phyloP scores from a whole-genome alignment of 2,888 invertebrate genomes.

The Mycogona germanica region DNA sequence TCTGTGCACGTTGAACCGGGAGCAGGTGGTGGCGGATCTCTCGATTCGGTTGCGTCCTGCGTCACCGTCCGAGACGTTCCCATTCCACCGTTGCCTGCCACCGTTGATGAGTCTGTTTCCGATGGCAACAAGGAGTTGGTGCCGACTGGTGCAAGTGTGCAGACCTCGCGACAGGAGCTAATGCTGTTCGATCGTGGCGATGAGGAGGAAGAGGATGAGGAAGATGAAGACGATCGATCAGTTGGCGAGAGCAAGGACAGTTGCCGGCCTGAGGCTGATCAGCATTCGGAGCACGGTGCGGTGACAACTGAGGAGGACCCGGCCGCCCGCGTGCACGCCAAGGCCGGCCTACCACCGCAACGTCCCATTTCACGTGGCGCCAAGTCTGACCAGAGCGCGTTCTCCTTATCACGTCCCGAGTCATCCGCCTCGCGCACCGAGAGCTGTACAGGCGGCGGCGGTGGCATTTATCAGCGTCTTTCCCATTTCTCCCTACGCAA shows the following conservation, averaged over 20 bases:
- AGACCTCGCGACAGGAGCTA: not conserved
- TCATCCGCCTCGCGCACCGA: constrained; percentile 26
- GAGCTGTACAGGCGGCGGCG: constrained; percentile 24
- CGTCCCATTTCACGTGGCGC: constrained; percentile 16
- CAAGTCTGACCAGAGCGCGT: not conserved
- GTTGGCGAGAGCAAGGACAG: constrained; percentile 21
- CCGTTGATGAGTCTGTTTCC: too few species aligned
- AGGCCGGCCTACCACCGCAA: constrained; percentile 23
- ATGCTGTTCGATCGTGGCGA: not conserved
- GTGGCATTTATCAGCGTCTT: too few species aligned
- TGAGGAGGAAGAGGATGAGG: constrained; percentile 14
- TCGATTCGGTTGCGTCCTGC: too few species aligned
- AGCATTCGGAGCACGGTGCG: not conserved
- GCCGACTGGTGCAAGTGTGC: not conserved
- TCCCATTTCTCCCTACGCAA: constrained; percentile 25
- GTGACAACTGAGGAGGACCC: not conserved
- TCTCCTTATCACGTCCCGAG: constrained; percentile 24
- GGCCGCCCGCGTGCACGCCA: constrained; percentile 1
- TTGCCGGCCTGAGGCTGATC: constrained; percentile 23
- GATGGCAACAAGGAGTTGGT: not conserved
- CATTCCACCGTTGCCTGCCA: constrained; percentile 9
- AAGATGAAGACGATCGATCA: constrained; percentile 18
- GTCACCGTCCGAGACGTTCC: constrained; percentile 4
- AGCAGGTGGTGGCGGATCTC: too few species aligned
- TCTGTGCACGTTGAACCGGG: too few species aligned